Evolutionary conservation across 1,140 invertebrate species (phyloP).

Genomic region (Acarapis woodi): DNA sequence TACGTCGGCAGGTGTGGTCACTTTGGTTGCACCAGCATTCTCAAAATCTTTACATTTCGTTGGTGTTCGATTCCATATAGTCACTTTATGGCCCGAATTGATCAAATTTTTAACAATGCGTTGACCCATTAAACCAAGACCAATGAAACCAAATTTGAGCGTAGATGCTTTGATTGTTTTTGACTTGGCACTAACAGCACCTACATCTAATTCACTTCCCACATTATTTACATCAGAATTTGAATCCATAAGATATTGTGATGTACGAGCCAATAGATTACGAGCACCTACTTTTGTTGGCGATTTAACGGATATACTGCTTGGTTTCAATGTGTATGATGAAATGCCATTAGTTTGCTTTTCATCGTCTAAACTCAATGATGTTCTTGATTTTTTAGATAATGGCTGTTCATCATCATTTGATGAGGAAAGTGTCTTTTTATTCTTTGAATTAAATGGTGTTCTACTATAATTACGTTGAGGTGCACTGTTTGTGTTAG

Average conservation of each 20-base stretch:
- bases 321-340: not conserved
- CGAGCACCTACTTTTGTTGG: conserved; percentile 1
- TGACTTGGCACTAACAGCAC: conserved; percentile 22
- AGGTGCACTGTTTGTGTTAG: not conserved
- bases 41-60: conserved; percentile 54
- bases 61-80: conserved; percentile 71
- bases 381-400: conserved; percentile 2
- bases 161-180: conserved; percentile 59
- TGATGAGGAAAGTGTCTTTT: conserved; percentile 2
- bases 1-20: conserved; percentile 65
- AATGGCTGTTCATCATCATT: not conserved
- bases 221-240: conserved; percentile 1
- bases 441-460: conserved; percentile 7
- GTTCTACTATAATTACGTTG: conserved; percentile 11
- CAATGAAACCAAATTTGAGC: conserved; percentile 74
- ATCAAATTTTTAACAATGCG: conserved; percentile 81
- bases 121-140: conserved; percentile 80
- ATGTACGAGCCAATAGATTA: conserved; percentile 4
- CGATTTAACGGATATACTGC: not conserved
- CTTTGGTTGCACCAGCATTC: conserved; percentile 36
- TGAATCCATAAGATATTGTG: conserved; percentile 6
- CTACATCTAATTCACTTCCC: conserved; percentile 2
- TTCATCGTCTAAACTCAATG: not conserved
- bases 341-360: not conserved
- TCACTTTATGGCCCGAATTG: conserved; percentile 68